Conservation (phyloP, 2,888 invertebrate species). For the Trichogramma dendrolimi region DNA sequence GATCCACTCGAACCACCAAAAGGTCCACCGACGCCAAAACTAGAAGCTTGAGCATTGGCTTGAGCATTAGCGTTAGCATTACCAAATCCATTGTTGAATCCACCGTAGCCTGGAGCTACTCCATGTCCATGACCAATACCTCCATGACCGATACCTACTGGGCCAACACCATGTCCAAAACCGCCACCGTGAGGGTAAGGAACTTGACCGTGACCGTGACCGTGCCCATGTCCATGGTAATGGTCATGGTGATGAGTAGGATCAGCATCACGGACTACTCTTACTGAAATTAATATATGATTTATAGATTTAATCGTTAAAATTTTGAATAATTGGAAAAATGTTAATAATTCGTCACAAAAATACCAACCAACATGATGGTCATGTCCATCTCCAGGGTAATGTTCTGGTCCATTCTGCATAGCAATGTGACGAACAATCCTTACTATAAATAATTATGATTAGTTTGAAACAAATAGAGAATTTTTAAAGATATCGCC, state of each 20-base stretch:
- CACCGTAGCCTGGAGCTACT: too few relatives aligned
- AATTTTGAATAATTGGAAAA: too few relatives aligned
- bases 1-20: slow-evolving; percentile 14
- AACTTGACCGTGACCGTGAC: not conserved
- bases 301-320: not conserved
- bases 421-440: too few relatives aligned
- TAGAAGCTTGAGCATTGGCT: not conserved
- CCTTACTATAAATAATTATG: too few relatives aligned
- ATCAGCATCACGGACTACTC: not conserved
- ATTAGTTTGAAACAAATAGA: too few relatives aligned
- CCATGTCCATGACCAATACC: too few relatives aligned
- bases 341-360: not conserved
- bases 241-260: slow-evolving; percentile 4
- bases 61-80: not conserved
- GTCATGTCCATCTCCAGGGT: too few relatives aligned
- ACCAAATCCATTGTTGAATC: not conserved
- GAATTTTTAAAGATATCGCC: too few relatives aligned
- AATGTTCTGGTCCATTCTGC: too few relatives aligned
- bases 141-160: not conserved
- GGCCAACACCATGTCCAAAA: not conserved
- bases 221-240: slow-evolving; percentile 12
- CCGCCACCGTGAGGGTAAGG: not conserved
- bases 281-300: not conserved
- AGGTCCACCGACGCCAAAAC: not conserved
- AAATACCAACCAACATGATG: not conserved